A percentile compares a stretch with the other conserved stretches of the same genome.
phyloP scores from a whole-genome alignment of 1,140 invertebrate genomes.

The Trachelipus rathkii region DNA sequence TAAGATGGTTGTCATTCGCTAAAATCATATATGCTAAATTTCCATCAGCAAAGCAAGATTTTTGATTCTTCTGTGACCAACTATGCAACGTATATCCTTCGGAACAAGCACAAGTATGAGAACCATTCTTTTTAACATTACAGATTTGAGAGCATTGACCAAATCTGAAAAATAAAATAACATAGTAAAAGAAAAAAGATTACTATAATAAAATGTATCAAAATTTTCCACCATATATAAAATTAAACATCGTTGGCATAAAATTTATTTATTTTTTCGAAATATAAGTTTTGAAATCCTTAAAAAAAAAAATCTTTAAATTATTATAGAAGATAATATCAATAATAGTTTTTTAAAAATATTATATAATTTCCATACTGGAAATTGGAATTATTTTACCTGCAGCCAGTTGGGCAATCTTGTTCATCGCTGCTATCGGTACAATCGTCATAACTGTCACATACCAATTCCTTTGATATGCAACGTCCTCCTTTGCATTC shows the following conservation, averaged over 20 bases:
- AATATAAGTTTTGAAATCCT: no score
- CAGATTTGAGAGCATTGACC: slow-evolving; percentile 71
- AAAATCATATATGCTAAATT: slow-evolving; percentile 59
- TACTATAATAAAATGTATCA: neutral
- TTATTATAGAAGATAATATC: no score
- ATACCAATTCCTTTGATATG: slow-evolving; percentile 60
- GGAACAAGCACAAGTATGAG: slow-evolving; percentile 63
- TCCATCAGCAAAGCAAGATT: slow-evolving; percentile 52
- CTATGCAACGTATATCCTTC: slow-evolving; percentile 57
- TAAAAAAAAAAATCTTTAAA: no score
- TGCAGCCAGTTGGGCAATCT: slow-evolving; percentile 45
- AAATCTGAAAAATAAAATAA: slow-evolving; percentile 58
- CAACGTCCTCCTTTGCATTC: slow-evolving; percentile 67
- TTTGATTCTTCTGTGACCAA: slow-evolving; percentile 46
- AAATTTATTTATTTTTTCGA: no score
- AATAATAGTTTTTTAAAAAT: no score
- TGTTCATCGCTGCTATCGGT: slow-evolving; percentile 58
- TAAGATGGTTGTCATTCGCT: slow-evolving; percentile 61
- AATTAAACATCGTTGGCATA: no score
- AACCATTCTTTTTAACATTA: slow-evolving; percentile 59
- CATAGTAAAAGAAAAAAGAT: neutral
- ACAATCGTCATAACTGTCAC: slow-evolving; percentile 68
- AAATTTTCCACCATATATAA: no score
- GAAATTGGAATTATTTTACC: slow-evolving; percentile 25
- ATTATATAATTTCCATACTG: no score